These are phyloP conservation scores for Linepithema humile DNA, from an alignment of 1,140 invertebrate genomes.

Conservation along the genomic window DNA sequence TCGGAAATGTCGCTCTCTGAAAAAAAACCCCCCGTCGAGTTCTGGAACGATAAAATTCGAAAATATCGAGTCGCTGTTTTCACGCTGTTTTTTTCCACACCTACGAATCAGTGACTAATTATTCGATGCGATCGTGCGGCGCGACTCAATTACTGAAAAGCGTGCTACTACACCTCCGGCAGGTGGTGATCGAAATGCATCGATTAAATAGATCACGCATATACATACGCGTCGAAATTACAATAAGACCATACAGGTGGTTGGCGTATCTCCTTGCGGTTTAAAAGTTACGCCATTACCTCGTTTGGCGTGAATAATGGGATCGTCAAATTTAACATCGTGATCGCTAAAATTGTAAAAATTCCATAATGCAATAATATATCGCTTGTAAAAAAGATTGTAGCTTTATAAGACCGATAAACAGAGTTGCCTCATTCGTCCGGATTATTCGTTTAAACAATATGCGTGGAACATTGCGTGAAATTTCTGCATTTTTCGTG, in stretches of 20 bases:
- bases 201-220: constrained; percentile 43
- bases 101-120: constrained; percentile 64
- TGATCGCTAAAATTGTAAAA: constrained; percentile 2
- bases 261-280: constrained; percentile 13
- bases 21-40: constrained; percentile 31
- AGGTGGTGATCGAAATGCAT: constrained; percentile 50
- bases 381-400: neutral
- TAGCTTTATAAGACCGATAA: neutral
- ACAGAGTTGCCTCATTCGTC: neutral
- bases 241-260: constrained; percentile 45
- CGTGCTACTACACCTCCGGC: constrained; percentile 21
- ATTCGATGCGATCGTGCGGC: constrained; percentile 58
- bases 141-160: constrained; percentile 62
- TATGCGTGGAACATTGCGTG: neutral
- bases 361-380: neutral
- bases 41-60: constrained; percentile 55
- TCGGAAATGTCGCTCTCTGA: constrained; percentile 13
- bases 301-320: constrained; percentile 14
- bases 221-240: constrained; percentile 33
- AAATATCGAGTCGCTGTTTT: constrained; percentile 43
- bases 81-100: constrained; percentile 48
- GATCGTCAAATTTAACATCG: neutral
- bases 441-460: constrained; percentile 24
- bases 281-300: neutral
- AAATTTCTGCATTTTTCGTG: neutral